Conservation (phyloP, 2,113 vertebrate genomes). For the Nyctereutes procyonoides region DNA sequence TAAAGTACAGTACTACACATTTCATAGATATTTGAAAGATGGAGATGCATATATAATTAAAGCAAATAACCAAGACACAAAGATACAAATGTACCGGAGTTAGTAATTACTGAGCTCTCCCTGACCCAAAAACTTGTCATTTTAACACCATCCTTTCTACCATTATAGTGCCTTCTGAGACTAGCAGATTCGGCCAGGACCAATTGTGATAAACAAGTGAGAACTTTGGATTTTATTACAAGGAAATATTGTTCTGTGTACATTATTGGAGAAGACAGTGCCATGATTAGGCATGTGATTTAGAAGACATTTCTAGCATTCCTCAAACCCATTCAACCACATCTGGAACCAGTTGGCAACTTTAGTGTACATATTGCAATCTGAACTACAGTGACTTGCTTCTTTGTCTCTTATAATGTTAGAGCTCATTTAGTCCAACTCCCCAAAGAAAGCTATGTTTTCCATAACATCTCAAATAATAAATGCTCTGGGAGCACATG, state of each 20-base stretch:
- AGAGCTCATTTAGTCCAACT: neutral
- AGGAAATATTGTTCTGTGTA: neutral
- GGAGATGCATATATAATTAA: neutral
- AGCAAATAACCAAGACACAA: neutral
- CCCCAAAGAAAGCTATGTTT: neutral
- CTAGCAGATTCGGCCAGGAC: rapidly evolving
- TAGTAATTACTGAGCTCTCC: rapidly evolving
- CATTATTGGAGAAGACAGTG: neutral
- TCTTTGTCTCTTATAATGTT: neutral
- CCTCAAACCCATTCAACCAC: rapidly evolving
- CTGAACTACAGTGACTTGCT: neutral
- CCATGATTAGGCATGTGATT: neutral
- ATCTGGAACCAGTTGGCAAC: too few species aligned
- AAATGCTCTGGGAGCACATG: rapidly evolving
- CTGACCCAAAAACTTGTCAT: neutral
- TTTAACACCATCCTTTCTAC: neutral
- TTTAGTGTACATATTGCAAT: neutral
- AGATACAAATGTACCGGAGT: neutral
- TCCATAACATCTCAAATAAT: neutral
- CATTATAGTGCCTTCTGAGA: rapidly evolving
- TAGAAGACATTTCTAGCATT: neutral
- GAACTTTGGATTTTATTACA: neutral
- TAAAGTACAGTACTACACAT: neutral
- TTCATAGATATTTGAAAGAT: neutral
- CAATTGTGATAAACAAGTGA: neutral